Base-by-base conservation (phyloP, 2,113 vertebrate species). In the Trematomus loennbergii region DNA sequence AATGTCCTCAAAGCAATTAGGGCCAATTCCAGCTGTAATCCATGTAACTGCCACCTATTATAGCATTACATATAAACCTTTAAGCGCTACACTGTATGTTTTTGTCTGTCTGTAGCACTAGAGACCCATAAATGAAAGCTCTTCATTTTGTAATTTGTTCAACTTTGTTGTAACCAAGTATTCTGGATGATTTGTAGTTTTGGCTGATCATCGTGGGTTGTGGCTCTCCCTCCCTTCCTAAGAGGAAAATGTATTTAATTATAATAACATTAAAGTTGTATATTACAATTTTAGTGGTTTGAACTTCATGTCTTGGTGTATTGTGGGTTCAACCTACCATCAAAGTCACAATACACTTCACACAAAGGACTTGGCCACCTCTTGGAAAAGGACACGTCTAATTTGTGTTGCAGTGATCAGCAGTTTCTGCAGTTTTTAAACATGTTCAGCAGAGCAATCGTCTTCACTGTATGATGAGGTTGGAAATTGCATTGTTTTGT, bases 1-100 rank as follows among this genome's bases (percentile, higher is more conserved):
- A 88, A 90, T 79, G 74, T 83, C 72, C 80, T 87, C 67, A 87
- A 79, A 89, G 75, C 53, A 87, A 86, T 86, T 74, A 72, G 2
- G 6, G 43, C 63, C 60, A 82, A 75, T 86, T 86, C 75, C 62
- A 80, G 68, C 67, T 78, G 64, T 82, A 87, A 84, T 84, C 78
- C 70, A 49, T 82, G 58, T 66, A 79, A 77, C 77, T 81, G 81
- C 79, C 82, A 82, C 59, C 70, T 82, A 81, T 83, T 81, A 75
- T 78, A 78, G 77, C 67, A 53, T 61, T 71, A 29, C 29, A 53
- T 40, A n/a, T 13, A n/a, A 33, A 36, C 17, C 65, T 53, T 9
- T 65, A 67, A 85, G 60, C 8, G 8, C 60, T 62, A 62, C 8
- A 54, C 43, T 74, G 20, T 54, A 64, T 60, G 17, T 78, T 69